These are phyloP conservation scores for Oxygymnocypris stewartii DNA, from an alignment of 2,113 vertebrate species.

Conservation along the genomic window DNA sequence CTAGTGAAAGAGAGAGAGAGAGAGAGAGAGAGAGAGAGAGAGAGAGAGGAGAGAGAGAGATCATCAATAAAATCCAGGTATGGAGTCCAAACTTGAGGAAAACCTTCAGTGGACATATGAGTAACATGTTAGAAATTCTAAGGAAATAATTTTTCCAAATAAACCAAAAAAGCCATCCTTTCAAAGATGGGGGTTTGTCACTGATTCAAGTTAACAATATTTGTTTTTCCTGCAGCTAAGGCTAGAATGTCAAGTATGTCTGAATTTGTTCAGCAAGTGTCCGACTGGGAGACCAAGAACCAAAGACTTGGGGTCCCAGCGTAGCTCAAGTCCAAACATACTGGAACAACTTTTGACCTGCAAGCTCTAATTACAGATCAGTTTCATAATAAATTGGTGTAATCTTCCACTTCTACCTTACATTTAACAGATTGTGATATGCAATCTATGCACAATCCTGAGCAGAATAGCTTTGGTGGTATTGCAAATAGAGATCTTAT, in stretches of 20 bases:
- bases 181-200: too few species aligned
- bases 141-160: too few species aligned
- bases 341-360: background rate
- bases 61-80: too few species aligned
- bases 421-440: slow-evolving; percentile 6
- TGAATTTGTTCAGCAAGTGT: background rate
- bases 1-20: too few species aligned
- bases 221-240: too few species aligned
- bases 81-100: too few species aligned
- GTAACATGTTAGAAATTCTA: too few species aligned
- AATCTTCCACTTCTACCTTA: slow-evolving; percentile 9
- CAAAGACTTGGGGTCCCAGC: background rate
- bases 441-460: background rate
- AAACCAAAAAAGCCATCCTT: too few species aligned
- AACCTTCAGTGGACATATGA: too few species aligned
- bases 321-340: background rate
- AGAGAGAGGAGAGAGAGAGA: too few species aligned
- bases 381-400: background rate
- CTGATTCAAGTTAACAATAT: too few species aligned
- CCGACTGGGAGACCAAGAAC: background rate
- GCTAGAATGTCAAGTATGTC: background rate
- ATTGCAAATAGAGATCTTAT: slow-evolving; percentile 20
- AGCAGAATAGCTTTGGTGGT: background rate
- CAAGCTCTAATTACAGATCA: background rate
- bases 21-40: too few species aligned